Conservation (phyloP, 30 jellyfish, hydroid and myxozoan species). For the Turritopsis rubra region DNA sequence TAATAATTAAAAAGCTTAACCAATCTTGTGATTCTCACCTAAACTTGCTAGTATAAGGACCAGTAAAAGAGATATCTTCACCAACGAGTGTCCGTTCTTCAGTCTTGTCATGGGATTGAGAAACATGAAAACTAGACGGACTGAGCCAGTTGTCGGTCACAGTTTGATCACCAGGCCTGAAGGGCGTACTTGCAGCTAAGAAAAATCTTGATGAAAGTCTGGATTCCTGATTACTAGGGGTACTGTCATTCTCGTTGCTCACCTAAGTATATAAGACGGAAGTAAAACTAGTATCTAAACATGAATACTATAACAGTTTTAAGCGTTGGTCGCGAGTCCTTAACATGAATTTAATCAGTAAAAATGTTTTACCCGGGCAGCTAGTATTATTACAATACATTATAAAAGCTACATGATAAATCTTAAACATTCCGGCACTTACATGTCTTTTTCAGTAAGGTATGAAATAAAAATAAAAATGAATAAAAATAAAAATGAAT, state of each 20-base stretch:
- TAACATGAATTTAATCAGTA: too few relatives aligned
- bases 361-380: too few relatives aligned
- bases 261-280: background rate
- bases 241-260: background rate
- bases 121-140: constrained; percentile 12
- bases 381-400: too few relatives aligned
- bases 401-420: too few relatives aligned
- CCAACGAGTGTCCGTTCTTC: constrained; percentile 12
- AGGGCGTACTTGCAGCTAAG: constrained; percentile 70
- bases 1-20: too few relatives aligned
- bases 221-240: constrained; percentile 46
- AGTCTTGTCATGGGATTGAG: constrained; percentile 7
- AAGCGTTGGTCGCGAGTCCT: too few relatives aligned
- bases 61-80: constrained; percentile 10
- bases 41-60: constrained; percentile 12
- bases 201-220: constrained; percentile 68
- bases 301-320: background rate
- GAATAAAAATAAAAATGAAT: too few relatives aligned
- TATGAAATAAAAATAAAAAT: too few relatives aligned
- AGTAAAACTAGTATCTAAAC: too few relatives aligned
- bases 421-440: too few relatives aligned
- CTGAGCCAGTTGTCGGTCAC: constrained; percentile 25
- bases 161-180: constrained; percentile 44
- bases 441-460: too few relatives aligned
- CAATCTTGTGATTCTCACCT: constrained; percentile 1